Evolutionary conservation across 1,140 invertebrate genomes (phyloP), one percentile per base, ranked within the genome.

Genomic region (Onthophagus taurus): DNA sequence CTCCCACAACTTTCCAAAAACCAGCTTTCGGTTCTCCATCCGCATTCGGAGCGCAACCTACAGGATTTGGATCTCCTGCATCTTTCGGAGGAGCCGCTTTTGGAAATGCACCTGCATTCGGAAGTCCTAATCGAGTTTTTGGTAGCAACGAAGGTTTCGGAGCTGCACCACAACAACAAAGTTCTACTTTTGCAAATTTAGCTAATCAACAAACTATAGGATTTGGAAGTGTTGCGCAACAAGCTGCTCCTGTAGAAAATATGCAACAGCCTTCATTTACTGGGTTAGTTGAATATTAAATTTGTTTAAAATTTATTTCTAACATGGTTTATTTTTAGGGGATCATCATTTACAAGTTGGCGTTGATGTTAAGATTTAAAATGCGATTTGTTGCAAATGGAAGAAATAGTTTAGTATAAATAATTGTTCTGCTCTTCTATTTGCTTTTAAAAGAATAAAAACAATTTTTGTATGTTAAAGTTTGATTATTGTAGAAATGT

Each of bases 211-310:
- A 69, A 33, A 71, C 71, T 4, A 60, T 76, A 6, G 68, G 72
- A 7, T 76, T 76, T 56, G 73, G 72, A 2, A 74, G 71, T 56
- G 54, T 76, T 31, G 74, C 74, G 4, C 73, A 75, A 47, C 64
- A 70, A 23, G 54, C 60, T 18, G 57, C 54, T 13, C 38, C 59
- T 4, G 55, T 61, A 35, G 19, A 54, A 14, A 57, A 29, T 41
- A 38, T 60, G 16, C 63, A 64, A 35, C 52, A 60, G 7, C 16
- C 52, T 34, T 51, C 57, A 16, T 72, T 69, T 55, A 65, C 67
- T 36, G 69, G 68, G 69, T 71, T 51, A 62, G 54, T 47, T 17
- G 5, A 17, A 2, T 14, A 17, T 17, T 34, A 14, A 17, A 34
- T 17, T 34, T 1, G 11, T 21, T 21, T 23, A 18, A 38, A 21